Conservation (phyloP, 2,888 invertebrate genomes). For the Chloromyia formosa region DNA sequence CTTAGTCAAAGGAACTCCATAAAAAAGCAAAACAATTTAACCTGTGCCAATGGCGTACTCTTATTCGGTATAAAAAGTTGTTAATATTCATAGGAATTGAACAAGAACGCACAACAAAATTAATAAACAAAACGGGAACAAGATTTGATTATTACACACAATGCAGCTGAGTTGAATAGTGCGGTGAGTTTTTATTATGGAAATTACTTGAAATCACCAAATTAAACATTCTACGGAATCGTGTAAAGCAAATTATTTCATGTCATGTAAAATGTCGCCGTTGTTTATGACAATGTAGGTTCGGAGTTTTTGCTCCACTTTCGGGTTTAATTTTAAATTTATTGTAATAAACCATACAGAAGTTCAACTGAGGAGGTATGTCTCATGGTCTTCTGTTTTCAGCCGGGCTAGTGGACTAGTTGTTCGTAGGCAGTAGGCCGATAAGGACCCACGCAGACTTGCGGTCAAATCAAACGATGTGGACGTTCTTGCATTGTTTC, state of each 20-base stretch:
- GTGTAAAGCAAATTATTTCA: slow-evolving; percentile 29
- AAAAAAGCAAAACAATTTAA: slow-evolving; percentile 14
- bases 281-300: background rate
- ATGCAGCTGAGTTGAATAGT: too few relatives aligned
- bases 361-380: too few relatives aligned
- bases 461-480: too few relatives aligned
- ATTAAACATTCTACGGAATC: slow-evolving; percentile 4
- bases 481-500: too few relatives aligned
- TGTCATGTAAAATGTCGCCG: slow-evolving; percentile 8
- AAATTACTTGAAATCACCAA: slow-evolving; percentile 13
- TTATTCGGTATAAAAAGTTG: background rate
- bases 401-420: background rate
- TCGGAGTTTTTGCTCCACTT: too few relatives aligned
- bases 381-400: background rate
- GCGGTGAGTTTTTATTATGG: slow-evolving; percentile 4
- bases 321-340: background rate
- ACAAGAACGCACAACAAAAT: slow-evolving; percentile 13
- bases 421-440: background rate
- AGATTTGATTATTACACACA: slow-evolving; percentile 17
- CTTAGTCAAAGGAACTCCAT: too few relatives aligned
- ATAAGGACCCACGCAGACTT: too few relatives aligned
- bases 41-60: background rate
- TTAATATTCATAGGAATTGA: slow-evolving; percentile 7
- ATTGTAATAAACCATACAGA: too few relatives aligned
- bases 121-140: slow-evolving; percentile 48